These are phyloP conservation scores for Macquaria ambigua DNA, from an alignment of 2,113 vertebrate genomes.

Conservation along the genomic window DNA sequence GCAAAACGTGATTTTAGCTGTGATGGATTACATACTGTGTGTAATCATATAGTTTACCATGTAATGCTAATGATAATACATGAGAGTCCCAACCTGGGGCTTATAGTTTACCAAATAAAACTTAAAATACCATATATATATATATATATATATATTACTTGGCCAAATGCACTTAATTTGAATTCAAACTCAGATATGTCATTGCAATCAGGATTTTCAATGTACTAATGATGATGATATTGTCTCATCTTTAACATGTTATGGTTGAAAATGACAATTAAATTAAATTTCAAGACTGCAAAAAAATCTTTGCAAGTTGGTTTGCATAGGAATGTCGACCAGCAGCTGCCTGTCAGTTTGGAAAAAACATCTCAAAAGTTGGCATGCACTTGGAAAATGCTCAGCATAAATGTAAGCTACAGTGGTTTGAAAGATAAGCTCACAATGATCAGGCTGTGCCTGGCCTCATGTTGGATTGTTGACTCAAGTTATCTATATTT, in stretches of 20 bases:
- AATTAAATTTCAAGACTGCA: background rate
- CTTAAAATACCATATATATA: no score
- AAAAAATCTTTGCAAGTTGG: background rate
- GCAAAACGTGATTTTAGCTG: background rate
- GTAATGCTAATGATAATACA: background rate
- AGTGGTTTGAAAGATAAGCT: slow-evolving; percentile 26
- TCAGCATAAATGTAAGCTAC: background rate
- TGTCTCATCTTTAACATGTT: background rate
- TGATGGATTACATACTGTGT: no score
- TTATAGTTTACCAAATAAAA: no score
- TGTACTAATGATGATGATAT: background rate
- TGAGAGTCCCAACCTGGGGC: background rate
- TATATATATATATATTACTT: background rate
- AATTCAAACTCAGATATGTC: background rate
- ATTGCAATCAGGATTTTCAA: background rate
- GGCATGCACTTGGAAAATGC: fast-evolving
- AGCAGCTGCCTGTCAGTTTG: background rate
- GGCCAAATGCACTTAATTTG: background rate
- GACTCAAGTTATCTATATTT: slow-evolving; percentile 40
- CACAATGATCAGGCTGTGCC: background rate
- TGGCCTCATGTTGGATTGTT: background rate
- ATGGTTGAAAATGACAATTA: background rate
- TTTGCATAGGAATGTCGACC: no score
- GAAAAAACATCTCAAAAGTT: background rate
- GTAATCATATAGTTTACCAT: background rate